Evolutionary conservation across 2,797 vertebrate species (phyloP).

Genomic region (Zenarchopterus dispar): DNA sequence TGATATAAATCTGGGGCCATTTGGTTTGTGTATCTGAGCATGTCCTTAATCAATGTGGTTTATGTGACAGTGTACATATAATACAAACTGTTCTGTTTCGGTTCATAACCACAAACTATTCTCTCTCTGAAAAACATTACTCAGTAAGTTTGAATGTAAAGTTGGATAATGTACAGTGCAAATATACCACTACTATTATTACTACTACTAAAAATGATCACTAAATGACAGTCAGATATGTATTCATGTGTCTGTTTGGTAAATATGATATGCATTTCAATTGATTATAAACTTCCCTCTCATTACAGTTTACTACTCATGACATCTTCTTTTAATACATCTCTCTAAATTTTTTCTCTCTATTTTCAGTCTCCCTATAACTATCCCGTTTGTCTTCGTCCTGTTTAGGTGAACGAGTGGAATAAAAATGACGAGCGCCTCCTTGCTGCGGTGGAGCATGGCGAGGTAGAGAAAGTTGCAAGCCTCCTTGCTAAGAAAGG

Average conservation of each 20-base stretch:
- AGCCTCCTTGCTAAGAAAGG: conserved; percentile 95
- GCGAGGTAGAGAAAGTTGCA: conserved; percentile 92
- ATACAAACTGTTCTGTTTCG: conserved; percentile 34
- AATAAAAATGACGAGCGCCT: conserved; percentile 97
- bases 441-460: conserved; percentile 94
- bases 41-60: conserved; percentile 1
- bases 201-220: no score
- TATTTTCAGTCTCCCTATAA: neutral
- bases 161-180: neutral
- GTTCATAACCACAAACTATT: conserved; percentile 24
- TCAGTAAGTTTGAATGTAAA: conserved; percentile 30
- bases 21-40: conserved; percentile 33
- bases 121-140: conserved; percentile 41
- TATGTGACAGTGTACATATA: conserved; percentile 1
- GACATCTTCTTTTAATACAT: neutral
- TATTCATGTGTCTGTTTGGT: no score
- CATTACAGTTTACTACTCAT: no score
- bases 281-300: no score
- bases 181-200: no score
- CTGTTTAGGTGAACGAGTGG: conserved; percentile 91
- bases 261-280: no score
- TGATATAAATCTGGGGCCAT: conserved; percentile 42
- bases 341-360: neutral
- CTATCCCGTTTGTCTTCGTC: neutral
- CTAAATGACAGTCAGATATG: no score